These are phyloP conservation scores for Sebastes iracundus DNA, from an alignment of 2,797 vertebrate genomes.

Conservation along the genomic window DNA sequence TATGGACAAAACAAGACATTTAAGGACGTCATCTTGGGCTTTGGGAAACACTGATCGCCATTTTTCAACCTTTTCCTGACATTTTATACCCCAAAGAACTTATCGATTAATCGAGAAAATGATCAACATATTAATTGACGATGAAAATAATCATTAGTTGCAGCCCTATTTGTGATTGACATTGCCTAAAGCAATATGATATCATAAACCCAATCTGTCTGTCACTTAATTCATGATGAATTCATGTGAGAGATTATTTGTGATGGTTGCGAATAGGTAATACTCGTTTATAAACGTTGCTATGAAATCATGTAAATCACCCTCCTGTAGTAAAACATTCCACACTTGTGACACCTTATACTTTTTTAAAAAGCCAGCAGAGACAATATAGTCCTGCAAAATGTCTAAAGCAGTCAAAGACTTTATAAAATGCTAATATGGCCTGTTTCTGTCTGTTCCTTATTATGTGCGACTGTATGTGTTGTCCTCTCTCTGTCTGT, in stretches of 20 bases:
- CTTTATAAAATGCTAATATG: neutral
- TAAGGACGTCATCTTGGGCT: rapidly evolving
- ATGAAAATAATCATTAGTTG: too few relatives aligned
- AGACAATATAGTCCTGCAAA: neutral
- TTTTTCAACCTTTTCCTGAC: too few relatives aligned
- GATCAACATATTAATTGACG: too few relatives aligned
- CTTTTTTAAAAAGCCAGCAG: neutral
- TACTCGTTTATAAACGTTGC: neutral
- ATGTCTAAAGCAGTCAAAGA: neutral
- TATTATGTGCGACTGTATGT: neutral
- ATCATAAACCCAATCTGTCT: neutral
- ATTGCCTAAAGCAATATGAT: neutral
- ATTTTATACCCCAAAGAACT: too few relatives aligned
- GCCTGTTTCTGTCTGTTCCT: neutral
- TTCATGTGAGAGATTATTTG: neutral
- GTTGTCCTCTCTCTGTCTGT: neutral
- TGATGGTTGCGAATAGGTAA: neutral
- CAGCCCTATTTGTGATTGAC: neutral
- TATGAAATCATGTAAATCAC: neutral
- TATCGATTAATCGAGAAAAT: rapidly evolving
- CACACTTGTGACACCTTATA: neutral
- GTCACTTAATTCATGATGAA: neutral
- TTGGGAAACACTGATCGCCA: too few relatives aligned
- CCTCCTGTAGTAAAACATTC: neutral
- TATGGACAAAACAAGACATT: too few relatives aligned